Evolutionary conservation across 2,888 invertebrate species (phyloP), one percentile per base, ranked within the genome.

Genomic region (Lithophane leautieri): DNA sequence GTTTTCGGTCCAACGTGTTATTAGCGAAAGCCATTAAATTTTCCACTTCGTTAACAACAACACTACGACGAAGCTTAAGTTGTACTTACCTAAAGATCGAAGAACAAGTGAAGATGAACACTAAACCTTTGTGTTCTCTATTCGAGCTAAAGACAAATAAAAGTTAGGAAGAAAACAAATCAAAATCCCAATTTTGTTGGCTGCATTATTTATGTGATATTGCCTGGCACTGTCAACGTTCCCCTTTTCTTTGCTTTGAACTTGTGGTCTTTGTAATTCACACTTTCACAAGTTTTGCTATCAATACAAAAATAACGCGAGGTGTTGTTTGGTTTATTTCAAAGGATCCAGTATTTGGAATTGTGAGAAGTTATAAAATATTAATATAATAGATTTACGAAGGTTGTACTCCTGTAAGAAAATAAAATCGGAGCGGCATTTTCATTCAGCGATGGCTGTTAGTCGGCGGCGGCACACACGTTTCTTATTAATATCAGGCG

Each of bases 141-240:
- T 92, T 93, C 90, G 87, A 88, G 75, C 82, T 89, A 85, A 94
- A 94, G 92, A 94, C 93, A 95, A 95, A 95, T 94, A 95, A 95
- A 96, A 96, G 92, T 96, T 96, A 94, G 88, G 85, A 93, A 94
- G 95, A 94, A 96, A 96, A 96, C 95, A 96, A 96, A 96, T 96
- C 96, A 96, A 95, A 96, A 96, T 94, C 93, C 93, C 96, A 95
- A 96, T 96, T 95, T 94, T 92, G 92, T 87, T 92, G 92, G 93
- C 91, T 96, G 96, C 95, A 96, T 96, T 96, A 96, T 96, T 96
- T 96, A 96, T 96, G 94, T 92, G 95, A 94, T 95, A 95, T 95
- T 94, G 94, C 95, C 93, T 92, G 92, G 93, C 91, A 93, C 93
- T 93, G 93, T 91, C 93, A 91, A 88, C 90, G 91, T 92, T 91